Evolutionary conservation across 2,113 vertebrate species (phyloP), one percentile per base, ranked within the genome.

Genomic region (Tupaia chinensis): DNA sequence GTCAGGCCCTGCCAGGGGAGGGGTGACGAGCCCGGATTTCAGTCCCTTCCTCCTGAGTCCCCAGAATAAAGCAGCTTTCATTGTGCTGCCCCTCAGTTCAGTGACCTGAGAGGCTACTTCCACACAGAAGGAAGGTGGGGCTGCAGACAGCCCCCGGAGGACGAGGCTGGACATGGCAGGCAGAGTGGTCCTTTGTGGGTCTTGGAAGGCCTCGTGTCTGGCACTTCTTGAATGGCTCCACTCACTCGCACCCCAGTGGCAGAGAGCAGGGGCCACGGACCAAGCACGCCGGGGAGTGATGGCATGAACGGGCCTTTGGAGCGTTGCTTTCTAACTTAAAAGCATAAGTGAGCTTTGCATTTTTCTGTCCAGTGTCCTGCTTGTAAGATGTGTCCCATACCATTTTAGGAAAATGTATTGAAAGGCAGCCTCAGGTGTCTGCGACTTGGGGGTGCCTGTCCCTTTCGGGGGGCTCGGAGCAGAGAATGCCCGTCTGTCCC

Each of bases 371-470:
- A 23, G 9, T 25, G 56, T 54, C 83, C 44, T 80, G 44, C 32
- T 19, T 54, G 4, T 76, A 54, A 80, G 22, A 29, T 14, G n/a
- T 20, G 9, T 58, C 60, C 54, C 23, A 3, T 15, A n/a, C 70
- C 60, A 76, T 74, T 53, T 32, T 63, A 53, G 61, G 68, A 73
- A 81, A 29, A 25, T 20, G 7, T 8, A 6, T 15, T 0, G 0
- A 44, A 23, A 84, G 11, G 17, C 80, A 80, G 73, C 73, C 13
- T 69, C 44, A 9, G 14, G 1, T 44, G 22, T 60, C 44, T 66
- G 58, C 0, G 16, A 29, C 44, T 80, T 73, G 0, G 0, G 44
- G 7, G 25, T 53, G 23, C 63, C 25, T 3, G 0, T 20, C 13
- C 25, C 17, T 19, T 22, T 56, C 56, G 11, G 10, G 11, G 54